Base-by-base conservation (phyloP, 2,113 vertebrate species). In the Nestor notabilis region DNA sequence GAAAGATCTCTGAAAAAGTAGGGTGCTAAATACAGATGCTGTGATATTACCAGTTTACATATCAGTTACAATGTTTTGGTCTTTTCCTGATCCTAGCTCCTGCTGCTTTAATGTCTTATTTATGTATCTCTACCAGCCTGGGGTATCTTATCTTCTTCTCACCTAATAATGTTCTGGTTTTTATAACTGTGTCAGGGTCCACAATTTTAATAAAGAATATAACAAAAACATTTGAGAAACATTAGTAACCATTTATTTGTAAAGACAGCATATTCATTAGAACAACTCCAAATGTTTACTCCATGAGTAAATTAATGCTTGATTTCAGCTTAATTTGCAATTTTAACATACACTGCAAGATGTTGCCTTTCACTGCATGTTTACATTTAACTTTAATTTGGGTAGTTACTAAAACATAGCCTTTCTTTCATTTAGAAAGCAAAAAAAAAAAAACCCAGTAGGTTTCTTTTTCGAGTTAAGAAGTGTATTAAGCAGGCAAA, bases 301-400 rank as follows among this genome's bases (percentile, higher is more conserved):
- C 16, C 77, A 70, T 96, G 71, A 95, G 61, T 78, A 94, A 92
- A 96, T 85, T 78, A 94, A 95, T 93, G 37, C 63, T 89, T 75
- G 68, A 66, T 95, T 96, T 97, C 75, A 96, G 91, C 82, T 90
- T 89, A 89, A 95, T 83, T 90, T 94, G 52, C 63, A 95, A 81
- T 93, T 96, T 81, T 10, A 97, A 53, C 68, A 70, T 18, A 43
- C 2, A 1, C 41, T 78, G 55, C 39, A 84, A 87, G 75, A 55
- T 66, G 94, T 47, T 95, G 70, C 47, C 23, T 79, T 97, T 79
- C 87, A 79, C 69, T 91, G 58, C 53, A 70, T 76, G 84, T 94
- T 97, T 82, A 65, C n/a, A 31, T 84, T 53, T 94, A 53, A 81
- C n/a, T 91, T 97, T 93, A 96, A 96, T 95, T 92, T 96, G 89